Evolutionary conservation across 2,113 vertebrate genomes (phyloP), one percentile per base, ranked within the genome.

Genomic region (Cacatua alba): DNA sequence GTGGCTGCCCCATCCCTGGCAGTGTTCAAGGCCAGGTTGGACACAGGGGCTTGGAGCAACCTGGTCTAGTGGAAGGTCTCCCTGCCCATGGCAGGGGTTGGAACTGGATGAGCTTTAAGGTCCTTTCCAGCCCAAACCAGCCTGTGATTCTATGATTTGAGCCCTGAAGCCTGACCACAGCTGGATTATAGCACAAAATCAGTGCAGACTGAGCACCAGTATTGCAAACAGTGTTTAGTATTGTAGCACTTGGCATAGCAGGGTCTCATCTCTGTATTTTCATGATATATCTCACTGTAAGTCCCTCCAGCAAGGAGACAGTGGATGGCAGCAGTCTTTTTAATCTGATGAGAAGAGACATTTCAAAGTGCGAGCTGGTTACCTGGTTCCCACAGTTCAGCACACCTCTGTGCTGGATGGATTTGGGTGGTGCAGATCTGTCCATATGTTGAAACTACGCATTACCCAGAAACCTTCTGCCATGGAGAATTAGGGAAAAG

Each of bases 401-500:
- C 1, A 0, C 84, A 72, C 82, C 77, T 89, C 89, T 43, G 35
- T 55, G 39, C 83, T 55, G 83, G 76, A 19, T 84, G 83, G 81
- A 82, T 75, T 86, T 2, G 4, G 72, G 81, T 0, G 0, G 68
- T 17, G 3, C 2, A 0, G 4, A 2, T 37, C 77, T 79, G 60
- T 41, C 91, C 77, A 9, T 94, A 72, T 91, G 93, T 65, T 79
- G 43, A 60, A 89, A 65, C 28, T 55, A 9, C 26, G 82, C 69
- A 57, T 89, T 92, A 76, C 84, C 65, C 91, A 96, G 93, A 91
- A 96, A 89, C 86, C 69, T 86, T 60, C 91, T 95, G 91, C 78
- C 64, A 46, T 12, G 1, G 86, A 95, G 91, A 89, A 87, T 94
- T 84, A 92, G 81, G 62, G 77, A 65, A 77, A 87, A 94, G 52